Conservation (phyloP, 2,888 invertebrate genomes). For the Smittia sp. region DNA sequence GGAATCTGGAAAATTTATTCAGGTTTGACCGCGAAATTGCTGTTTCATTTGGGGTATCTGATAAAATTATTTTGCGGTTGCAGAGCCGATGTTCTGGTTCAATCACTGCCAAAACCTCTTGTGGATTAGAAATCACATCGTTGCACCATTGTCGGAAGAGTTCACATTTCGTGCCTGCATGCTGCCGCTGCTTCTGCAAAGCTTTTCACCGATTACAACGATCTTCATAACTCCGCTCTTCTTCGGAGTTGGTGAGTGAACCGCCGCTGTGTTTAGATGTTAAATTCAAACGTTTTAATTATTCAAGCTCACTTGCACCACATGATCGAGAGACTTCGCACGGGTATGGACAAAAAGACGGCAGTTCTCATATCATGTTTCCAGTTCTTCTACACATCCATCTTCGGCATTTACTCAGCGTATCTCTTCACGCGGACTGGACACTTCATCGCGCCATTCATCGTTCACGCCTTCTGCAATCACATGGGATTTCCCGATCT, state of each 20-base stretch:
- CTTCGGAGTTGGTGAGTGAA: slow-evolving; percentile 76
- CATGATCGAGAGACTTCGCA: slow-evolving; percentile 72
- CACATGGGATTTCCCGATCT: slow-evolving; percentile 95
- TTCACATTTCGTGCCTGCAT: slow-evolving; percentile 94
- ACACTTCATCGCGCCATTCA: slow-evolving; percentile 81
- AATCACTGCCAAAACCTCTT: slow-evolving; percentile 69
- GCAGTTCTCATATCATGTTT: slow-evolving; percentile 76
- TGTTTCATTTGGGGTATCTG: neutral
- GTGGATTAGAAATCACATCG: slow-evolving; percentile 85
- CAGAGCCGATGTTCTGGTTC: slow-evolving; percentile 72
- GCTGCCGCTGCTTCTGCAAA: slow-evolving; percentile 84
- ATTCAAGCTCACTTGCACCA: slow-evolving; percentile 84
- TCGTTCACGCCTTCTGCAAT: slow-evolving; percentile 93
- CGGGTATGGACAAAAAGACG: slow-evolving; percentile 66
- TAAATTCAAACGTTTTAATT: neutral
- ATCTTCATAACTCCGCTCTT: slow-evolving; percentile 84
- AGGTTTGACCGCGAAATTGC: no score
- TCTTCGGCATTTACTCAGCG: slow-evolving; percentile 95
- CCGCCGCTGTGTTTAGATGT: neutral
- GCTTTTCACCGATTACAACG: slow-evolving; percentile 69
- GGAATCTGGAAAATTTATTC: slow-evolving; percentile 67
- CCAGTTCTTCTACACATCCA: slow-evolving; percentile 85
- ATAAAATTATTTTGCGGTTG: slow-evolving; percentile 35
- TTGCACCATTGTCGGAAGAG: slow-evolving; percentile 92
- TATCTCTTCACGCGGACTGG: slow-evolving; percentile 86